Evolutionary conservation across 2,888 invertebrate species (phyloP).

Genomic region (Orthosia gothica): DNA sequence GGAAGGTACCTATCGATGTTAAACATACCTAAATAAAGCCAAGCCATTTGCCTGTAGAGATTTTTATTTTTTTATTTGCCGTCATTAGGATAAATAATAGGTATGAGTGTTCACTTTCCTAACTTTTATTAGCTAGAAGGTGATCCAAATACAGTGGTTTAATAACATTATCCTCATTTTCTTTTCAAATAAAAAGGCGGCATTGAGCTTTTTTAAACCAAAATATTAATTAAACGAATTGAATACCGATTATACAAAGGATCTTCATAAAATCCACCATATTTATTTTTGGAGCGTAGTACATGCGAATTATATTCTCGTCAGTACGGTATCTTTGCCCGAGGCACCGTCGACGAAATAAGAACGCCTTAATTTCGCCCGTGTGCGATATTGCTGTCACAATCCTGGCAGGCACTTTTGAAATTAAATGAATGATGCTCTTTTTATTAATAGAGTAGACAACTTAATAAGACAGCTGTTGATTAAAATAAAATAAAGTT

Average conservation of each 20-base stretch:
- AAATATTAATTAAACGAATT: background rate
- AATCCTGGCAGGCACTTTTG: conserved; percentile 47
- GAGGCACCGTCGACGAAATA: conserved; percentile 43
- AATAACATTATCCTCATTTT: background rate
- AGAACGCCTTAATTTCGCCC: conserved; percentile 41
- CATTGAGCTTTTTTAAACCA: background rate
- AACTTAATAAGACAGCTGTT: background rate
- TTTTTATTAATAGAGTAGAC: background rate
- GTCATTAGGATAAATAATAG: no score
- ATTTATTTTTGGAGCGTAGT: conserved; percentile 30
- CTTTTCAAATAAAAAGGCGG: background rate
- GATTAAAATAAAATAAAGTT: background rate
- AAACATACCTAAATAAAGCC: no score
- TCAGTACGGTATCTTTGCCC: conserved; percentile 28
- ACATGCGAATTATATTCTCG: conserved; percentile 36
- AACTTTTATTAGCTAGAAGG: background rate
- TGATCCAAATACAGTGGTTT: background rate
- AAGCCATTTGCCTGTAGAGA: no score
- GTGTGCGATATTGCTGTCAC: conserved; percentile 45
- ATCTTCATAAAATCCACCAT: conserved; percentile 21
- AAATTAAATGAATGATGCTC: conserved; percentile 26
- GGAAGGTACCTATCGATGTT: no score
- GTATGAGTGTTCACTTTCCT: no score
- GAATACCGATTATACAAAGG: conserved; percentile 20
- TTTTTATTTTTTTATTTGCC: no score